Evolutionary conservation across 2,888 invertebrate genomes (phyloP), one percentile per base, ranked within the genome.

Genomic region (Orchestes rusci): DNA sequence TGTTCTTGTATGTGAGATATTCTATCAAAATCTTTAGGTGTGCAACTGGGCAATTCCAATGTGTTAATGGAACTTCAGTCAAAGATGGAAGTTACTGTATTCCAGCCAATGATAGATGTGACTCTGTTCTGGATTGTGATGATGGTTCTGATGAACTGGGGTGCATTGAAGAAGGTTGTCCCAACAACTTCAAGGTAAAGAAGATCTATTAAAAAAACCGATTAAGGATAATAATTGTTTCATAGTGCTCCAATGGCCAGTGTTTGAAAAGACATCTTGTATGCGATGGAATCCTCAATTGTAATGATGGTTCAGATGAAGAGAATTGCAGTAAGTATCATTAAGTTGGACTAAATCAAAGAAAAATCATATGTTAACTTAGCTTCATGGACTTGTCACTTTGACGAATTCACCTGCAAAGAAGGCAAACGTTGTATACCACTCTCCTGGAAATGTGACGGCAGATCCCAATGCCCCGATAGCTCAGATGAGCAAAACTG

Each of bases 261-360:
- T 80, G 79, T 52, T 66, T 80, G 19, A 75, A 73, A 53, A 64
- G 77, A 37, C 70, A 76, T 54, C 63, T 76, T 8, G 78, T 79
- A 0, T 80, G 80, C 56, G 77, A 80, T 60, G 76, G 75, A 13
- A 76, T 78, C 41, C 60, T 69, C 3, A 76, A 80, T 53, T 80
- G 80, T 55, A 70, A 72, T 34, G 79, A 80, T 57, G 74, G 75
- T 20, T 74, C 72, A 50, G 80, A 80, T 58, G 80, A 80, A 65
- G 55, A 60, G 5, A 64, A 70, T 45, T 79, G 79, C 58, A 68
- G 73, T 73, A 65, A 66, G 68, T 66, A 33, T n/a, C 13, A 31
- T 3, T 30, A 7, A 20, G 7, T 8, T 16, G 12, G 17, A 15
- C 15, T 19, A 38, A 4, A 5, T 1, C 15, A 30, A 10, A 8